These are phyloP conservation scores for Drosophila niveifrons DNA, from an alignment of 2,888 invertebrate genomes.

Conservation along the genomic window DNA sequence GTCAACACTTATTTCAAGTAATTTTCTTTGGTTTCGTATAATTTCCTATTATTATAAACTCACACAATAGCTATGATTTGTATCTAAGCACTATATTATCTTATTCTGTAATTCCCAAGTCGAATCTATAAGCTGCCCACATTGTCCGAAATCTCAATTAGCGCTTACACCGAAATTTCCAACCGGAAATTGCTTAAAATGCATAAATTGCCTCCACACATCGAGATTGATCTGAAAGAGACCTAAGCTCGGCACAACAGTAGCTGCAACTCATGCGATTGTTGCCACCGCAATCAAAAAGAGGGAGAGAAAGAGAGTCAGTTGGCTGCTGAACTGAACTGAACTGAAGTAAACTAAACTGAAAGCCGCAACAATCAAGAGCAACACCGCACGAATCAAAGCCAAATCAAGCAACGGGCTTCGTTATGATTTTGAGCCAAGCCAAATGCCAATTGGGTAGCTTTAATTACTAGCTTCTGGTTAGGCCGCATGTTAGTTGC, in stretches of 20 bases:
- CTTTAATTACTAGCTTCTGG: conserved; percentile 63
- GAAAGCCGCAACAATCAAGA: conserved; percentile 55
- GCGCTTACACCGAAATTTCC: conserved; percentile 31
- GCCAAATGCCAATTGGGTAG: conserved; percentile 34
- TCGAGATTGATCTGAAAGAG: conserved; percentile 14
- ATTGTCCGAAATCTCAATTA: conserved; percentile 57
- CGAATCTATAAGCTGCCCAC: conserved; percentile 36
- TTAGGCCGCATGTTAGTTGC: conserved; percentile 39
- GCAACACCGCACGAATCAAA: conserved; percentile 52
- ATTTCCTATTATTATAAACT: background rate
- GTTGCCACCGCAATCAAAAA: conserved; percentile 28
- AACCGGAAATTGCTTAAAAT: conserved; percentile 71
- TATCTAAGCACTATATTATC: background rate
- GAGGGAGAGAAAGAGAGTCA: too few species aligned
- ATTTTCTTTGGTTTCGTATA: background rate
- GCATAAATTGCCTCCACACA: conserved; percentile 50
- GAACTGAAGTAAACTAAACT: background rate
- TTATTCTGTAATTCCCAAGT: conserved; percentile 24
- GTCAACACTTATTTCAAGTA: too few species aligned
- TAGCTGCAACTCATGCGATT: conserved; percentile 8
- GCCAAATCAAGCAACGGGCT: conserved; percentile 33
- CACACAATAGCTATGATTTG: background rate
- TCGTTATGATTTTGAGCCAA: conserved; percentile 50
- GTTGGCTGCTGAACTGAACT: background rate
- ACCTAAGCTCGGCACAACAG: conserved; percentile 14